phyloP scores from a whole-genome alignment of 2,888 invertebrate species.

The Cosmia trapezina region DNA sequence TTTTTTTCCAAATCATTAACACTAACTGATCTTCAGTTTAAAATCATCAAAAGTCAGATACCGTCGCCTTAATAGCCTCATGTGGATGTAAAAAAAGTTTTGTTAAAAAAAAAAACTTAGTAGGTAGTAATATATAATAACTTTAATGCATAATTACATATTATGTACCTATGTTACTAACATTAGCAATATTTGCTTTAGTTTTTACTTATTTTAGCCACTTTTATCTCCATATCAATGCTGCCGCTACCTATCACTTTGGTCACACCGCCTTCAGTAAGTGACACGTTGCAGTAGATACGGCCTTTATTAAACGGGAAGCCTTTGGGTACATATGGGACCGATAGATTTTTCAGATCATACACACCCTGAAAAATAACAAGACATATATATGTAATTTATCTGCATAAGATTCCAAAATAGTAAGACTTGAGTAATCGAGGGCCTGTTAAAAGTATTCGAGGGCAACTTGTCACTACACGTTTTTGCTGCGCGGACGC shows the following conservation, averaged over 20 bases:
- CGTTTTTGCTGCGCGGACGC: no score
- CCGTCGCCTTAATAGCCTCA: no score
- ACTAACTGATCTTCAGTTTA: no score
- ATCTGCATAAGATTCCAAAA: no score
- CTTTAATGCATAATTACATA: background rate
- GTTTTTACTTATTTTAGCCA: background rate
- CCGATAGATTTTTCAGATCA: background rate
- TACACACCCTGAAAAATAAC: constrained; percentile 15
- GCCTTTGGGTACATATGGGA: constrained; percentile 5
- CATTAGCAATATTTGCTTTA: background rate
- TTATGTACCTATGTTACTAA: background rate
- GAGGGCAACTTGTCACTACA: no score
- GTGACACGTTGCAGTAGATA: constrained; percentile 9
- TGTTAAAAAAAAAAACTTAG: background rate
- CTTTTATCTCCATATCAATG: constrained; percentile 15
- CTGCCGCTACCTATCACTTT: fast-evolving
- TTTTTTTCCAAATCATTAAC: no score
- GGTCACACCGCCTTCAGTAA: fast-evolving
- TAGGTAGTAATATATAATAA: background rate
- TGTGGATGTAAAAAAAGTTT: no score
- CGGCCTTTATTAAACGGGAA: constrained; percentile 32
- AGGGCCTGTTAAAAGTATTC: no score
- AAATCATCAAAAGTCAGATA: no score
- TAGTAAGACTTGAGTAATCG: no score
- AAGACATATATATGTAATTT: no score